Conservation (phyloP, 2,888 invertebrate genomes). For the Notodonta dromedarius region DNA sequence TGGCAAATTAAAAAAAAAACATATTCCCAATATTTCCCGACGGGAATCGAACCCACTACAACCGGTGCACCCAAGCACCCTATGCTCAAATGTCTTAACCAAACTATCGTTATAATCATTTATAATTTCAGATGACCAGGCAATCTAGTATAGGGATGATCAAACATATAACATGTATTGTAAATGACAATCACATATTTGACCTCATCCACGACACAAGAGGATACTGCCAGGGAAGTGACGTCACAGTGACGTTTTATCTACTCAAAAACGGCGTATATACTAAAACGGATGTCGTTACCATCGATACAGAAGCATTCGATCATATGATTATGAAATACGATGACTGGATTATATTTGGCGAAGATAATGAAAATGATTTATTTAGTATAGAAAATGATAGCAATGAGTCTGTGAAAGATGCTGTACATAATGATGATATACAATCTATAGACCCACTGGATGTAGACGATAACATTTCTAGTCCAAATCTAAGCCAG, state of each 20-base stretch:
- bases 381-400: conserved; percentile 7
- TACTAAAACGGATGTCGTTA: conserved; percentile 14
- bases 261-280: conserved; percentile 12
- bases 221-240: conserved; percentile 17
- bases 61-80: no score
- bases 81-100: no score
- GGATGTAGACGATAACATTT: not conserved
- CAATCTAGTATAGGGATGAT: not conserved
- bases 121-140: not conserved
- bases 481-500: no score
- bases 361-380: conserved; percentile 6
- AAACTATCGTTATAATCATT: not conserved
- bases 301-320: conserved; percentile 19
- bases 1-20: no score
- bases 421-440: conserved; percentile 8
- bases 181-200: conserved; percentile 15
- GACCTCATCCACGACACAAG: conserved; percentile 21
- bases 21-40: no score
- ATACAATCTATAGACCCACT: conserved; percentile 11
- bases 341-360: conserved; percentile 22
- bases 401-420: no score
- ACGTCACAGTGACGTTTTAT: conserved; percentile 29
- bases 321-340: conserved; percentile 25
- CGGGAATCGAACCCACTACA: no score
- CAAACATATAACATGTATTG: not conserved